Evolutionary conservation across 1,140 invertebrate genomes (phyloP).

Genomic region (Psilanteris sp.): DNA sequence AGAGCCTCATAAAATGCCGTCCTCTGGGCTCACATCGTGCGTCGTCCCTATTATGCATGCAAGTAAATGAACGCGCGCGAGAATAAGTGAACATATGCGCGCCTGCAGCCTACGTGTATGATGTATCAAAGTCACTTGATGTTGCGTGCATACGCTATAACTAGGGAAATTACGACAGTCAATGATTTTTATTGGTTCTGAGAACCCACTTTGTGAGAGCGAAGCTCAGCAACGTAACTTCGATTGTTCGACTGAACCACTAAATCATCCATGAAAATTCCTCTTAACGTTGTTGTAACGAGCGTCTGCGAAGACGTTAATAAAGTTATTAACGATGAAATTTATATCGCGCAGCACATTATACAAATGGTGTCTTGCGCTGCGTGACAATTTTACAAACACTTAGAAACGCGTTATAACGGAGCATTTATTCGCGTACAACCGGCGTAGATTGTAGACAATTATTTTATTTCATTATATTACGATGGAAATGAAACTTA

Average conservation of each 20-base stretch:
- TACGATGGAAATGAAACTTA: no score
- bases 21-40: slow-evolving; percentile 54
- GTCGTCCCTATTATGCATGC: slow-evolving; percentile 65
- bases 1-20: slow-evolving; percentile 66
- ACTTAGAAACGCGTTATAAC: no score
- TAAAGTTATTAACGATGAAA: slow-evolving; percentile 1
- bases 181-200: slow-evolving; percentile 37
- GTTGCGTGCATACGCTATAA: slow-evolving; percentile 34
- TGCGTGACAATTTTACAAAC: no score
- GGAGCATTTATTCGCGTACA: no score
- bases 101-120: slow-evolving; percentile 46
- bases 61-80: slow-evolving; percentile 63
- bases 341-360: neutral
- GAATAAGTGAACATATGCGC: slow-evolving; percentile 36
- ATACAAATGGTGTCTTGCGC: neutral
- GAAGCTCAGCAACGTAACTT: neutral
- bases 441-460: no score
- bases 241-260: slow-evolving; percentile 21
- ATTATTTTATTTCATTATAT: no score
- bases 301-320: neutral
- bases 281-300: neutral
- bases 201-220: slow-evolving; percentile 29
- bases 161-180: slow-evolving; percentile 45
- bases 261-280: slow-evolving; percentile 35
- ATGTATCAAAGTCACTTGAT: slow-evolving; percentile 53